phyloP scores from a whole-genome alignment of 2,113 vertebrate species.

The Podiceps cristatus region DNA sequence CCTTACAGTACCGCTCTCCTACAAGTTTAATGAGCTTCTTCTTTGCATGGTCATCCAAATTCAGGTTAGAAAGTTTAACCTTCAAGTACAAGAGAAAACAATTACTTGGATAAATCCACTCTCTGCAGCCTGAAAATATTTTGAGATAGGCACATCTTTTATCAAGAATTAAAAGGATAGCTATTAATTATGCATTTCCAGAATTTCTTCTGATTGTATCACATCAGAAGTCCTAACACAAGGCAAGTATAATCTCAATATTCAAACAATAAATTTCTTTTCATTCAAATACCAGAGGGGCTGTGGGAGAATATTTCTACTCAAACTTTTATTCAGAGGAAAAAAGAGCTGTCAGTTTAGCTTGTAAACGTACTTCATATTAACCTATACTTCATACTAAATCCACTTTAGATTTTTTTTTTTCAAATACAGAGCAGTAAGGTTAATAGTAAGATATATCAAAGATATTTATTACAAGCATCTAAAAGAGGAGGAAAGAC shows the following conservation, averaged over 20 bases:
- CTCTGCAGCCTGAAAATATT: neutral
- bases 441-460: neutral
- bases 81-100: constrained; percentile 66
- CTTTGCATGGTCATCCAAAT: constrained; percentile 91
- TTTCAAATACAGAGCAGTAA: neutral
- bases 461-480: neutral
- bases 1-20: constrained; percentile 85
- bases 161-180: neutral
- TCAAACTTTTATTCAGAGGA: neutral
- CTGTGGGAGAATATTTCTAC: neutral
- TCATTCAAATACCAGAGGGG: neutral
- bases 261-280: neutral
- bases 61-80: constrained; percentile 91
- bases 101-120: neutral
- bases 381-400: neutral
- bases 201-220: neutral
- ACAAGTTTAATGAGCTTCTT: constrained; percentile 93
- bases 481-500: neutral
- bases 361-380: neutral
- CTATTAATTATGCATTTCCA: neutral
- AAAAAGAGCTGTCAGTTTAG: neutral
- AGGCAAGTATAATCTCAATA: neutral
- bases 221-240: neutral
- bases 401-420: neutral
- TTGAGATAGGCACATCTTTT: neutral